Base-by-base conservation (phyloP, 2,797 vertebrate species). In the Enteromius argenteus region DNA sequence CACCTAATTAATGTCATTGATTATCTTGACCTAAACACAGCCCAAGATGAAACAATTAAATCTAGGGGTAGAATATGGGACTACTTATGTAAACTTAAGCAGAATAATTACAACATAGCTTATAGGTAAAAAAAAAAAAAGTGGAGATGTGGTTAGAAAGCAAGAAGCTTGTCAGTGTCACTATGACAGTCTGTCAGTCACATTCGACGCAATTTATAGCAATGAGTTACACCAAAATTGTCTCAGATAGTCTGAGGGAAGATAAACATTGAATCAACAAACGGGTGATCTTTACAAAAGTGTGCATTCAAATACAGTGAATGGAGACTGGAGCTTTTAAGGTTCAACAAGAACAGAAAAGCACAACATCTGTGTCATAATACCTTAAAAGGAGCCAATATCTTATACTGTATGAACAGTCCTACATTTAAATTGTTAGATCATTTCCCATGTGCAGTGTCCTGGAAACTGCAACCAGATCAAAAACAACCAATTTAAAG, bases 11-110 rank as follows among this genome's bases (percentile, higher is more conserved):
- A 87, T 75, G 49, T 62, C 32, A 68, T 77, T 53, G 71, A 58
- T 82, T 87, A 49, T 46, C 62, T 69, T 85, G 64, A 80, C 79
- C 79, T 53, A 46, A 73, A 79, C 68, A 64, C 71, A 78, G 58
- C 58, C 56, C 69, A 66, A 76, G 83, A 82, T 84, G 60, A 84
- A 46, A 66, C 51, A 58, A 84, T 85, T 74, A 11, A 85, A 81
- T 66, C 32, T 62, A 56, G 53, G 3, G 21, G 8, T 56, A n/a
- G 8, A 56, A n/a, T 56, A 2, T n/a, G 21, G 8, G 21, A 56
- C 21, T 56, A n/a, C 53, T n/a, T n/a, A 56, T 56, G 53, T 4
- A 56, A 56, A 56, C 53, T 10, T 56, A 56, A n/a, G 51, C 3
- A 56, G 7, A 21, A 56, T 56, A 56, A 56, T n/a, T 56, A 7